Evolutionary conservation across 2,113 vertebrate species (phyloP).

Genomic region (Oceanites oceanicus): DNA sequence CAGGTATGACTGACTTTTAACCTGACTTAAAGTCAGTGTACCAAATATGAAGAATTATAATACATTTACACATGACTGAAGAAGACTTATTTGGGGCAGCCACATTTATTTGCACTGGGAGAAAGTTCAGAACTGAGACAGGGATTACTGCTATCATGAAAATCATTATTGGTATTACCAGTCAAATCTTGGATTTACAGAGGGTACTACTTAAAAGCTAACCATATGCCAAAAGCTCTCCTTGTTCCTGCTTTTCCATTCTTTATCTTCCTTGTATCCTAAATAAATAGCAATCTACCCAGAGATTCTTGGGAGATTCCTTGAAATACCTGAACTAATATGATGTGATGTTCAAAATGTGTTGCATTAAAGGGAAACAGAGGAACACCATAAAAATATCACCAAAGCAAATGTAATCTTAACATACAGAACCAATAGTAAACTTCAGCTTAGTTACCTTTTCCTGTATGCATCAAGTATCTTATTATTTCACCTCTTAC

Average conservation of each 20-base stretch:
- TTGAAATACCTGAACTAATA: not conserved
- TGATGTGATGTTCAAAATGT: not conserved
- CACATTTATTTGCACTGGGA: not conserved
- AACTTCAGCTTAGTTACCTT: not conserved
- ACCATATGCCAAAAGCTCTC: not conserved
- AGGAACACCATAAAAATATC: not conserved
- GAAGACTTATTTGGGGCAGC: not conserved
- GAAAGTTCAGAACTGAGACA: not conserved
- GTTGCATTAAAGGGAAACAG: not conserved
- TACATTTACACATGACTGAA: not conserved
- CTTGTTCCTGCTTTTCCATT: not conserved
- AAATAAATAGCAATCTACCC: not conserved
- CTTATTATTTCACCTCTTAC: conserved; percentile 68
- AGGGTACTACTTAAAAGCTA: not conserved
- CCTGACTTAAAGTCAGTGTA: not conserved
- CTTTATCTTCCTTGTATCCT: not conserved
- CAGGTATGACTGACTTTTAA: not conserved
- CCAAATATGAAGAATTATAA: not conserved
- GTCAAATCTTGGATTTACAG: not conserved
- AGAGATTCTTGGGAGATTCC: not conserved
- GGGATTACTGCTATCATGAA: not conserved
- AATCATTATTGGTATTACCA: not conserved
- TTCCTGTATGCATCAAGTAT: not conserved
- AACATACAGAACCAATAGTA: not conserved
- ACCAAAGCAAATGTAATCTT: not conserved